These are phyloP conservation scores for Eueremaeus valkanovi DNA, from an alignment of 2,888 invertebrate genomes.

Conservation along the genomic window DNA sequence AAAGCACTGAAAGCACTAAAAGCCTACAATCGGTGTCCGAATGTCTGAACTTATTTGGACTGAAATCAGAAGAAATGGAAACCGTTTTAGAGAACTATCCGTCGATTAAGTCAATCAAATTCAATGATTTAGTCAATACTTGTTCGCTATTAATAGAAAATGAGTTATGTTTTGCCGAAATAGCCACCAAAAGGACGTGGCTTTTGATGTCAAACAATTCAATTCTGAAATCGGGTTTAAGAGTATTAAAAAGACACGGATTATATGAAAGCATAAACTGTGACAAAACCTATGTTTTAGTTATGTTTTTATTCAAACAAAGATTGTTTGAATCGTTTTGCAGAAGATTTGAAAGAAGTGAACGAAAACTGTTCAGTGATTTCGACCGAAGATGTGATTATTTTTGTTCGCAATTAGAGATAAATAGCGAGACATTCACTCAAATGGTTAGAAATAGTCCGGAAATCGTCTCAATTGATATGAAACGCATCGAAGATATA, in stretches of 20 bases:
- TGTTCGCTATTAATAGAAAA: neutral
- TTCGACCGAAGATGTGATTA: neutral
- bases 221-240: neutral
- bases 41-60: conserved; percentile 1
- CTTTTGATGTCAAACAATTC: neutral
- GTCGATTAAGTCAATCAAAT: neutral
- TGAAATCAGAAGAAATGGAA: neutral
- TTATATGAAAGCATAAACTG: neutral
- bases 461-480: neutral
- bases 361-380: neutral
- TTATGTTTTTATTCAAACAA: neutral
- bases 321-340: neutral
- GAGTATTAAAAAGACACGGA: neutral
- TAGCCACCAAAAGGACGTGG: neutral
- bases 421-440: neutral
- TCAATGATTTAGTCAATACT: neutral
- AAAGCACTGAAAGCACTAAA: neutral
- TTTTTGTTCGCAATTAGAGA: neutral
- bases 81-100: neutral
- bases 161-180: neutral
- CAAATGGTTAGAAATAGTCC: neutral
- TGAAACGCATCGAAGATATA: neutral
- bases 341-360: neutral
- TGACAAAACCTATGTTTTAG: neutral
- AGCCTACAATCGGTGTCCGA: neutral